Base-by-base conservation (phyloP, 2,888 invertebrate genomes). In the Athrips mouffetella region DNA sequence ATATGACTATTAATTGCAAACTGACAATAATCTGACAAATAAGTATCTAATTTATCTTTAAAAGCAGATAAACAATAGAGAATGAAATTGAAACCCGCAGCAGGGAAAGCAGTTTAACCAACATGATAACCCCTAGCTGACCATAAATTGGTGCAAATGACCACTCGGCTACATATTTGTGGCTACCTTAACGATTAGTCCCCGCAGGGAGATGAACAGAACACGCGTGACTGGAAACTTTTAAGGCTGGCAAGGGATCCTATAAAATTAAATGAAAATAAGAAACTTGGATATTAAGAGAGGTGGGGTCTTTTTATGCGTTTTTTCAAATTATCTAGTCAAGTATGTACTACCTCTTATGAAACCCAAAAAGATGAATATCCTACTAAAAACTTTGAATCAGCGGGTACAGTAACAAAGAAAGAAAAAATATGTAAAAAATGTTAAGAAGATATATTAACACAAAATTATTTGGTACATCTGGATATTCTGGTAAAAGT, bases 161-260 rank as follows among this genome's bases (percentile, higher is more conserved):
- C 48, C 49, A 49, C 49, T 48, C 35, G 25, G 47, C 40, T 53
- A 51, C 49, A 52, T 52, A 54, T 54, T 52, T 50, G 47, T 51
- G 50, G 46, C 39, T 49, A 30, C 47, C 46, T 46, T 48, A 21
- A 40, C 42, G 50, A 54, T 48, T 25, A 51, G 48, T 51, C 61
- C 62, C 63, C 50, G 50, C 56, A 55, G 62, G 49, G 60, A 48
- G 50, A 54, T 60, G 49, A 37, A 37, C 42, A 18, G 40, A 42
- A 29, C 52, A 53, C 57, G 66, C 70, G 70, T 70, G 70, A 67
- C 63, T 59, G 47, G 61, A 53, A 58, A 60, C 67, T 63, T 67
- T 70, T 57, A 63, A 61, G 58, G 52, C 50, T 46, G 40, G 47
- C 58, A 58, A 56, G 60, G n/a, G 59, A 60, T 59, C 51, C n/a